A percentile compares a stretch with the other conserved stretches of the same genome.
These are phyloP conservation scores for Gambelia wislizenii DNA, from an alignment of 2,797 vertebrate species.

Conservation along the genomic window DNA sequence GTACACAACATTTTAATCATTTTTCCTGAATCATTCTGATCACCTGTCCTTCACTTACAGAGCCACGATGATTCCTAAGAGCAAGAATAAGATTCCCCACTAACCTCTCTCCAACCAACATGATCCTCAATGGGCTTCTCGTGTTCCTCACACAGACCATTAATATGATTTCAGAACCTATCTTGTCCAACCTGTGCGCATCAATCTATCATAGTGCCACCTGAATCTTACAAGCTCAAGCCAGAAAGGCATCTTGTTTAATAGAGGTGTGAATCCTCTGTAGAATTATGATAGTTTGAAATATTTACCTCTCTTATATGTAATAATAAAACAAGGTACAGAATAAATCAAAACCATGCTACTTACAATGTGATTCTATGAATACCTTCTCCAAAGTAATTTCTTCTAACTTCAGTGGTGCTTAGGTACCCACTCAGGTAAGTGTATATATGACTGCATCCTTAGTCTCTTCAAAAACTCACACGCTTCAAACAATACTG, in stretches of 20 bases:
- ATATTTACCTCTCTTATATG: not conserved
- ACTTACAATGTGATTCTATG: not conserved
- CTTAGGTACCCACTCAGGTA: not conserved
- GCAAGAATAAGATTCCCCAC: not conserved
- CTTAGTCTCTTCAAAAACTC: not conserved
- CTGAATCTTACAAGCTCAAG: not conserved
- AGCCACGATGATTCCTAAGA: not conserved
- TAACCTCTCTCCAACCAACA: not conserved
- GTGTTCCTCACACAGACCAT: not conserved
- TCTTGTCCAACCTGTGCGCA: conserved; percentile 10
- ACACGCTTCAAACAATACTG: not conserved
- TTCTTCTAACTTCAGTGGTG: not conserved
- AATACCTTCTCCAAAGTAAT: not conserved
- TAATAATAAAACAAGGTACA: not conserved
- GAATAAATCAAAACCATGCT: too few relatives aligned
- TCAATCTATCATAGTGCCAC: not conserved
- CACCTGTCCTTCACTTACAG: not conserved
- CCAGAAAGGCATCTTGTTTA: not conserved
- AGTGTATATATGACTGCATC: not conserved
- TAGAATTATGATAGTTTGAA: not conserved
- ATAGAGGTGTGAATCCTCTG: not conserved
- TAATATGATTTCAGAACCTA: not conserved
- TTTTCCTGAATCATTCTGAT: not conserved
- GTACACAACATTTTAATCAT: not conserved
- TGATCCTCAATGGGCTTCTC: not conserved